Evolutionary conservation across 2,797 vertebrate species (phyloP).

Genomic region (Myotis findleyi): DNA sequence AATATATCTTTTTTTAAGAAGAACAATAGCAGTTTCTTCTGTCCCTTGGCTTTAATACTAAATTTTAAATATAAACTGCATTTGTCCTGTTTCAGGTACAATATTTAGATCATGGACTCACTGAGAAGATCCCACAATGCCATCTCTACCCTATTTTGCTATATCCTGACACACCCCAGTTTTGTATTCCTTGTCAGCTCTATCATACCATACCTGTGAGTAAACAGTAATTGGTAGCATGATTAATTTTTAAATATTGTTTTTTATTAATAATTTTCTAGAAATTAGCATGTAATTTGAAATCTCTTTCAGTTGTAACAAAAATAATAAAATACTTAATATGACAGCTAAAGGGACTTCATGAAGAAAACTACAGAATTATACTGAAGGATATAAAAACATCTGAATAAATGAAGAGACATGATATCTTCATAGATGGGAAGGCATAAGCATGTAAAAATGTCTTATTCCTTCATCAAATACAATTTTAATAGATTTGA

Average conservation of each 20-base stretch:
- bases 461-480: background rate
- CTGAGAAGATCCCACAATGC: slow-evolving; percentile 94
- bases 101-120: slow-evolving; percentile 93
- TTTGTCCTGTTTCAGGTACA: slow-evolving; percentile 88
- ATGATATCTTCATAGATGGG: background rate
- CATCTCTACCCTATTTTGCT: slow-evolving; percentile 93
- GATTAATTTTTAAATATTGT: slow-evolving; percentile 36
- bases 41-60: slow-evolving; percentile 15
- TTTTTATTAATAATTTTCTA: slow-evolving; percentile 25
- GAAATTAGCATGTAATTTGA: slow-evolving; percentile 10
- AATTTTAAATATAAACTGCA: slow-evolving; percentile 49
- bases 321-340: slow-evolving; percentile 39
- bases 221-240: slow-evolving; percentile 45
- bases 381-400: slow-evolving; percentile 24
- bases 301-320: slow-evolving; percentile 19
- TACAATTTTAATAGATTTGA: slow-evolving; percentile 34
- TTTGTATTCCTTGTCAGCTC: slow-evolving; percentile 94
- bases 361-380: slow-evolving; percentile 47
- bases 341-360: background rate
- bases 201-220: slow-evolving; percentile 91
- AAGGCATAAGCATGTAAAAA: background rate
- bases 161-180: slow-evolving; percentile 91
- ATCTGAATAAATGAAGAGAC: slow-evolving; percentile 24
- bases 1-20: background rate
- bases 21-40: background rate